Evolutionary conservation across 2,888 invertebrate species (phyloP), one percentile per base, ranked within the genome.

Genomic region (Spisula solida): DNA sequence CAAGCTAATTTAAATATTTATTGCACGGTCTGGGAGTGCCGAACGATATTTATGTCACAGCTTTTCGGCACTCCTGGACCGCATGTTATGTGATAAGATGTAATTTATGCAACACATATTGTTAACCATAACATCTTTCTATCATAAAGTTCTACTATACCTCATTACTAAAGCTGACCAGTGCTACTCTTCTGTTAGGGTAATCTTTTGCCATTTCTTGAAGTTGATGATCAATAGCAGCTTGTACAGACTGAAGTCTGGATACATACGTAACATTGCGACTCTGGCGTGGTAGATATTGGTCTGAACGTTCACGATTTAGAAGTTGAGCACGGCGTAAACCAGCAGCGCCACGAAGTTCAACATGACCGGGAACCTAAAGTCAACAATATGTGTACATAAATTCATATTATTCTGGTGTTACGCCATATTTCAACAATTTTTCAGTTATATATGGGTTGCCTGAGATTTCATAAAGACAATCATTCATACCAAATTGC

Each of bases 211-310:
- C 89, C 94, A 96, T 95, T 75, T 95, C 94, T 75, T 93, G 93
- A 56, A 96, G 91, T 93, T 96, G 96, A 87, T 96, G 95, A 88
- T 96, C 96, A 29, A 96, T 96, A 5, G 96, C 96, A 8, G 96
- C 96, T 93, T 96, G 96, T 41, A 96, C 95, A 18, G 95, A 95
- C 92, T 96, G 96, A 2, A 96, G 94, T 14, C 96, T 92, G 0
- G 96, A 96, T 6, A 96, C 93, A 82, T 95, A 96, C 0, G 96
- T 96, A 34, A 96, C 95, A 83, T 96, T 91, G 14, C 94, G 91
- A 4, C 92, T 82, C 89, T 96, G 95, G 6, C 92, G 82, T 0
- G 96, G 96, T 79, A 96, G 90, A 78, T 90, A 94, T 93, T 96
- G 96, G 88, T 94, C 93, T 20, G 91, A 93, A 10, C 93, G 93